Percentiles rank a stretch among this genome's conserved stretches.
Conservation (phyloP, 2,113 vertebrate species). For the Zonotrichia leucophrys region DNA sequence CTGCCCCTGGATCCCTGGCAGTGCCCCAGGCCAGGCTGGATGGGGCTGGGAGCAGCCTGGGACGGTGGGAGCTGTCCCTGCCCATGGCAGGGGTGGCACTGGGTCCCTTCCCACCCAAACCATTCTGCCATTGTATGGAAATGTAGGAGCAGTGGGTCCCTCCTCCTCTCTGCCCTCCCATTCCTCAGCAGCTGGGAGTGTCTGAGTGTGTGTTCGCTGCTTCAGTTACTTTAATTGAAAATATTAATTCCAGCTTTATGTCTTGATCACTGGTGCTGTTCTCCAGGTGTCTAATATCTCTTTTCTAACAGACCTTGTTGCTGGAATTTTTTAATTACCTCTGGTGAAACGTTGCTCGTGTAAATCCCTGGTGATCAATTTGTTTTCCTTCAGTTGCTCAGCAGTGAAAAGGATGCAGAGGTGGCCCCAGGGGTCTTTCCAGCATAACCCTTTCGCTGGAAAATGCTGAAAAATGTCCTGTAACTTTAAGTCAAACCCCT, state of each 20-base stretch:
- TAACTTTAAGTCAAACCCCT: background rate
- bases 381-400: background rate
- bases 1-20: background rate
- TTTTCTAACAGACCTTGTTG: background rate
- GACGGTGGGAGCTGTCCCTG: background rate
- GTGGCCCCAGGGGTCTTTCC: accelerated
- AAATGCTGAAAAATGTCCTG: background rate
- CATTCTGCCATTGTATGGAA: background rate
- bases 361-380: background rate
- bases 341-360: background rate
- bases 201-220: background rate
- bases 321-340: background rate
- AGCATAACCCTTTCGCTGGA: background rate
- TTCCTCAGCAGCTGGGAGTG: background rate
- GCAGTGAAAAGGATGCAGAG: background rate
- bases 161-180: background rate
- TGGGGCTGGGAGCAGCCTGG: background rate
- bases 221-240: background rate
- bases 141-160: background rate
- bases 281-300: background rate
- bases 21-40: background rate
- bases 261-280: background rate
- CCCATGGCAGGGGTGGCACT: background rate
- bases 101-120: background rate
- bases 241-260: background rate